A percentile compares a stretch with the other conserved stretches of the same genome.
These are phyloP conservation scores for Drosophila mauritiana DNA, from an alignment of 1,140 invertebrate species.

Conservation along the genomic window DNA sequence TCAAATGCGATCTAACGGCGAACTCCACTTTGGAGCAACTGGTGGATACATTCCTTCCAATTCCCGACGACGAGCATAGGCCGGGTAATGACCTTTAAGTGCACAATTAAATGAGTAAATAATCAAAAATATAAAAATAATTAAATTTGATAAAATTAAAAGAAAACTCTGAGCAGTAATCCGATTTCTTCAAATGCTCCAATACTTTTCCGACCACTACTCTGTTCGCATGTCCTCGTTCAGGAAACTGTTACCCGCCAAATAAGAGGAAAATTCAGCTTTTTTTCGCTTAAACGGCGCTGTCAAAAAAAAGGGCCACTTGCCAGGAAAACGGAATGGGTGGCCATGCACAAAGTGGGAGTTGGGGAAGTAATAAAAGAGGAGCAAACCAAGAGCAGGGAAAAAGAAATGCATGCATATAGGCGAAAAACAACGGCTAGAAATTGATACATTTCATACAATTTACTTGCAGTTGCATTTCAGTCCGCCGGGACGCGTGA, in stretches of 20 bases:
- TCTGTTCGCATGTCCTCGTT: constrained; percentile 17
- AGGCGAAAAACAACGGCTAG: constrained; percentile 53
- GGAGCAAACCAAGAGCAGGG: constrained; percentile 14
- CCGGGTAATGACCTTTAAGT: neutral
- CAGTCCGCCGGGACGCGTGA: constrained; percentile 56
- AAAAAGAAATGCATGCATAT: constrained; percentile 6
- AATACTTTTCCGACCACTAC: neutral
- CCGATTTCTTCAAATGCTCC: neutral
- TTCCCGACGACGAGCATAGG: constrained; percentile 44
- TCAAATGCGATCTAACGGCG: constrained; percentile 57
- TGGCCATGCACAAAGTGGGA: neutral
- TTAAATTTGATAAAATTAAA: neutral
- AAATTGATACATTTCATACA: constrained; percentile 76
- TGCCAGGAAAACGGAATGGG: constrained; percentile 28
- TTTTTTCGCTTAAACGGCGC: constrained; percentile 59
- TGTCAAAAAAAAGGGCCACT: constrained; percentile 72
- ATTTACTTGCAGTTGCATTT: constrained; percentile 50
- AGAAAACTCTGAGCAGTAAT: too few species aligned
- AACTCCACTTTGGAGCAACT: constrained; percentile 59
- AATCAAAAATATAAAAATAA: too few species aligned
- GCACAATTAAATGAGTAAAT: too few species aligned
- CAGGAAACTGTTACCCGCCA: constrained; percentile 55
- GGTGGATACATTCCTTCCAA: constrained; percentile 51
- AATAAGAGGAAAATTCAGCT: constrained; percentile 29
- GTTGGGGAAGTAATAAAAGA: neutral